These are phyloP conservation scores for Margarornis squamiger DNA, from an alignment of 2,797 vertebrate species.

Conservation along the genomic window DNA sequence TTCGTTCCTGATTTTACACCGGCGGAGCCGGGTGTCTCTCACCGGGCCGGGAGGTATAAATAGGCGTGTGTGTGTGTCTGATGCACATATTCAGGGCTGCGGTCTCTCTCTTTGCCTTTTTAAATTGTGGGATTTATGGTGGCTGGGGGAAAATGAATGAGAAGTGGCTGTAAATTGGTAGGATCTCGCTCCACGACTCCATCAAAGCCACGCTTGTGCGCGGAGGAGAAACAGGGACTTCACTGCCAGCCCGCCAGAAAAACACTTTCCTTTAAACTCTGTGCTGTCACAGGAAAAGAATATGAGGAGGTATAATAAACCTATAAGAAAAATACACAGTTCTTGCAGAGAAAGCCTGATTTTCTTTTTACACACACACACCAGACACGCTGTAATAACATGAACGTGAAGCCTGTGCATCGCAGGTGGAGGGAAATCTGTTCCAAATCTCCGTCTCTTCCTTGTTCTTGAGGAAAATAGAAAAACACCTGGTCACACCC, in stretches of 20 bases:
- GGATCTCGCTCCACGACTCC: background rate
- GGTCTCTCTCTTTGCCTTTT: background rate
- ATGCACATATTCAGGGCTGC: background rate
- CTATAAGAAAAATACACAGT: background rate
- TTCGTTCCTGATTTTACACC: conserved; percentile 8
- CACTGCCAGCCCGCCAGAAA: background rate
- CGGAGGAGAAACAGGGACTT: background rate
- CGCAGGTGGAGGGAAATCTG: background rate
- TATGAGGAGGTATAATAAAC: background rate
- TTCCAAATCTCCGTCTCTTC: background rate
- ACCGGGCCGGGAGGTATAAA: background rate
- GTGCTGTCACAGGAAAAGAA: background rate
- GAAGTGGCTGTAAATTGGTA: background rate
- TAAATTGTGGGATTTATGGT: background rate
- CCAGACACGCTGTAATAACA: background rate
- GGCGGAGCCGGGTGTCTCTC: background rate
- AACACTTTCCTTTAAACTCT: background rate
- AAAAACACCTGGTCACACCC: background rate
- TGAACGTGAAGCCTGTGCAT: background rate
- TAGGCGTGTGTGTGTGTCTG: background rate
- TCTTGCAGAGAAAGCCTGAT: background rate
- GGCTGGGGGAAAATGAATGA: background rate
- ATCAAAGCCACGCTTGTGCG: background rate
- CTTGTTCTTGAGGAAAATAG: background rate
- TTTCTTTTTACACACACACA: background rate